These are phyloP conservation scores for Loripinus fragilis DNA, from an alignment of 2,888 invertebrate species.

Conservation along the genomic window DNA sequence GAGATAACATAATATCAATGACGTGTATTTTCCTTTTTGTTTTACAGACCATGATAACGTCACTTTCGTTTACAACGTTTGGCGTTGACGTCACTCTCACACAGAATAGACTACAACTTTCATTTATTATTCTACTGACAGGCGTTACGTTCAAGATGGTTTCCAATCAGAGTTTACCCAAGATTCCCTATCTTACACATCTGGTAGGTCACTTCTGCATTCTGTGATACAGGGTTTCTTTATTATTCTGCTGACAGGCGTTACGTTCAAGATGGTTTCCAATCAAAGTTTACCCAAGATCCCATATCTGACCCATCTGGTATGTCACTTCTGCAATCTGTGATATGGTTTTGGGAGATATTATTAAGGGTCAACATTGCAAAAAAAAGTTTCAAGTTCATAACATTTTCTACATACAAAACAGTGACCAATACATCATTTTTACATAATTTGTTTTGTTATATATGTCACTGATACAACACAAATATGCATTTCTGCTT, in stretches of 20 bases:
- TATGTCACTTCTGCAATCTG: too few relatives aligned
- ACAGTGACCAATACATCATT: too few relatives aligned
- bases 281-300: conserved; percentile 82
- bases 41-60: conserved; percentile 79
- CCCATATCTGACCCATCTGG: conserved; percentile 81
- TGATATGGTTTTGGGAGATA: too few relatives aligned
- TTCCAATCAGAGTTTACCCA: conserved; percentile 82
- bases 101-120: conserved; percentile 80
- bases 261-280: conserved; percentile 82
- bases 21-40: too few relatives aligned
- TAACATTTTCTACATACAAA: too few relatives aligned
- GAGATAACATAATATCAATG: too few relatives aligned
- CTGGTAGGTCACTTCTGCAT: conserved; percentile 73
- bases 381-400: too few relatives aligned
- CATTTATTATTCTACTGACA: conserved; percentile 81
- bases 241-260: conserved; percentile 80
- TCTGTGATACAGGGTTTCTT: too few relatives aligned
- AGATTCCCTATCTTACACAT: conserved; percentile 81
- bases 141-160: conserved; percentile 82
- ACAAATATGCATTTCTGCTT: too few relatives aligned
- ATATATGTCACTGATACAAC: too few relatives aligned
- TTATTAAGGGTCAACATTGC: too few relatives aligned
- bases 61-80: conserved; percentile 80
- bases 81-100: conserved; percentile 75
- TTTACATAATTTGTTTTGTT: too few relatives aligned